Evolutionary conservation across 2,797 vertebrate species (phyloP).

Genomic region (Uromys caudimaculatus): DNA sequence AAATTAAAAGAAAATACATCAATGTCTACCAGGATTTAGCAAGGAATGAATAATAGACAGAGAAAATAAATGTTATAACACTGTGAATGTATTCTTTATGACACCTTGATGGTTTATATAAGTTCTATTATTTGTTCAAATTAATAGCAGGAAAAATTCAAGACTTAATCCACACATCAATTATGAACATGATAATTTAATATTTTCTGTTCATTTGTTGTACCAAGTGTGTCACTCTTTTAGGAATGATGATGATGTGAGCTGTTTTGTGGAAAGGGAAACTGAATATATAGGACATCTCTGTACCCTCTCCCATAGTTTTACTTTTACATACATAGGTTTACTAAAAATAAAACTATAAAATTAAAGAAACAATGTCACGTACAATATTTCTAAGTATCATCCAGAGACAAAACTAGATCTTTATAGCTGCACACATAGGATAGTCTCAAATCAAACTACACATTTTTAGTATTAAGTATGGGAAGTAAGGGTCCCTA

Average conservation of each 20-base stretch:
- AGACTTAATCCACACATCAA: neutral
- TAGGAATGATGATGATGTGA: neutral
- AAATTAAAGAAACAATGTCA: neutral
- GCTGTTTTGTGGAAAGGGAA: neutral
- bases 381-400: neutral
- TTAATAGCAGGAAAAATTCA: neutral
- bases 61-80: neutral
- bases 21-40: neutral
- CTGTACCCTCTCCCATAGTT: neutral
- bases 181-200: neutral
- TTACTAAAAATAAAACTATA: neutral
- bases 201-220: neutral
- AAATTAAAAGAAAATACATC: neutral
- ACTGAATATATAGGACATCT: too few species aligned
- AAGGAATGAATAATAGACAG: neutral
- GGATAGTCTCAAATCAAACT: neutral
- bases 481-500: neutral
- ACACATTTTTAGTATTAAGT: neutral
- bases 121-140: neutral
- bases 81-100: neutral
- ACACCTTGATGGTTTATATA: neutral
- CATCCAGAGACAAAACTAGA: neutral
- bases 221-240: neutral
- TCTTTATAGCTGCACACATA: neutral
- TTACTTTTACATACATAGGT: neutral